Conservation (phyloP, 2,797 vertebrate genomes). For the Smutsia gigantea region DNA sequence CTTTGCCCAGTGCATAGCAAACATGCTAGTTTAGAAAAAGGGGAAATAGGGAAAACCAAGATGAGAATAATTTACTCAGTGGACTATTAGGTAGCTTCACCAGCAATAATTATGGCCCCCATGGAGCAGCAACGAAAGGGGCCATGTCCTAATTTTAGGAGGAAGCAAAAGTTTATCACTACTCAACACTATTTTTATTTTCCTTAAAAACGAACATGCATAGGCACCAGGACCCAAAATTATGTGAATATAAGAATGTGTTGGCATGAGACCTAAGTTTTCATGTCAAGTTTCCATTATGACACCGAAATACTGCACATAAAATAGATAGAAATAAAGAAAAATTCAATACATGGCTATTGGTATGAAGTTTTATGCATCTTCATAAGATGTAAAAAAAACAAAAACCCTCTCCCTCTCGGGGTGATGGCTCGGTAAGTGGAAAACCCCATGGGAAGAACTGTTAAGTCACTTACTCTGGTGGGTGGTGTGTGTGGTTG, state of each 20-base stretch:
- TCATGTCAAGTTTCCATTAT: fast-evolving
- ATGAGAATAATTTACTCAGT: fast-evolving
- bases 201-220: neutral
- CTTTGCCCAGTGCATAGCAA: neutral
- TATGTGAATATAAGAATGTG: neutral
- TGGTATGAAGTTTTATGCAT: too few relatives aligned
- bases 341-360: neutral
- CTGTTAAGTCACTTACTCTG: conserved; percentile 86
- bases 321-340: too few relatives aligned
- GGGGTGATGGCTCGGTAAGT: too few relatives aligned
- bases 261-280: neutral
- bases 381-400: too few relatives aligned
- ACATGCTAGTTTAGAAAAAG: neutral
- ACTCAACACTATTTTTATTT: fast-evolving
- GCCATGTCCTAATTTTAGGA: fast-evolving
- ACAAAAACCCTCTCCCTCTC: too few relatives aligned
- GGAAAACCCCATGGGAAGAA: too few relatives aligned
- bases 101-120: fast-evolving
- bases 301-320: fast-evolving
- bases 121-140: too few relatives aligned
- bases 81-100: fast-evolving
- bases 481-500: conserved; percentile 82
- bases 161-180: neutral
- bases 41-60: fast-evolving
- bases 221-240: fast-evolving